These are phyloP conservation scores for Peromyscus attwateri DNA, from an alignment of 2,797 vertebrate species.

Conservation along the genomic window DNA sequence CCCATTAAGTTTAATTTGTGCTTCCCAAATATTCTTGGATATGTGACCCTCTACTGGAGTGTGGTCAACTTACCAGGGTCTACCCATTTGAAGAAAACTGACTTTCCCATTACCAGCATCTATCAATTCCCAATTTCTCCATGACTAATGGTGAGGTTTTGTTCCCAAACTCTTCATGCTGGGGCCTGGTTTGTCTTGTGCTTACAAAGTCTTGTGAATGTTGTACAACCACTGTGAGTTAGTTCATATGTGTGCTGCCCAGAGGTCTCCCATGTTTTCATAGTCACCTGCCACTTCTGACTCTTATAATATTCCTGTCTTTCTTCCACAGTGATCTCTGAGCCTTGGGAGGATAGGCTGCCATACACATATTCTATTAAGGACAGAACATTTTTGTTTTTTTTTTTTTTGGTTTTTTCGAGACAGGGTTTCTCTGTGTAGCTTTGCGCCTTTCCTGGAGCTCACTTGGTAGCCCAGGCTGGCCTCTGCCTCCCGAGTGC, in stretches of 20 bases:
- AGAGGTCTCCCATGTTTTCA: not conserved
- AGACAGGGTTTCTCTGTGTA: too few species aligned
- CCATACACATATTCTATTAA: not conserved
- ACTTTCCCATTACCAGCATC: not conserved
- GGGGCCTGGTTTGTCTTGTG: not conserved
- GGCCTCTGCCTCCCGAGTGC: too few species aligned
- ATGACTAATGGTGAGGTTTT: not conserved
- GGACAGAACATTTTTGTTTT: not conserved
- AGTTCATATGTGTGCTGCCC: not conserved
- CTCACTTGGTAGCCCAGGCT: too few species aligned
- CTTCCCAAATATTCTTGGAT: not conserved
- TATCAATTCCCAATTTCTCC: not conserved
- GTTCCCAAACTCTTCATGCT: not conserved
- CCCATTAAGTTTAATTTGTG: not conserved
- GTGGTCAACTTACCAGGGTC: not conserved
- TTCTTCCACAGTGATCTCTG: not conserved
- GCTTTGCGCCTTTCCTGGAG: too few species aligned
- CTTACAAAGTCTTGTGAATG: not conserved
- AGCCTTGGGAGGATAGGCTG: not conserved
- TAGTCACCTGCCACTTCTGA: not conserved
- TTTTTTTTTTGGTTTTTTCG: too few species aligned
- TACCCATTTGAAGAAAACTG: not conserved
- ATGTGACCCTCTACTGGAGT: not conserved
- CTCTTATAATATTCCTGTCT: not conserved
- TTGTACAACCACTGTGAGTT: too few species aligned